These are phyloP conservation scores for Cardinalis cardinalis DNA, from an alignment of 2,113 vertebrate genomes.

Conservation along the genomic window DNA sequence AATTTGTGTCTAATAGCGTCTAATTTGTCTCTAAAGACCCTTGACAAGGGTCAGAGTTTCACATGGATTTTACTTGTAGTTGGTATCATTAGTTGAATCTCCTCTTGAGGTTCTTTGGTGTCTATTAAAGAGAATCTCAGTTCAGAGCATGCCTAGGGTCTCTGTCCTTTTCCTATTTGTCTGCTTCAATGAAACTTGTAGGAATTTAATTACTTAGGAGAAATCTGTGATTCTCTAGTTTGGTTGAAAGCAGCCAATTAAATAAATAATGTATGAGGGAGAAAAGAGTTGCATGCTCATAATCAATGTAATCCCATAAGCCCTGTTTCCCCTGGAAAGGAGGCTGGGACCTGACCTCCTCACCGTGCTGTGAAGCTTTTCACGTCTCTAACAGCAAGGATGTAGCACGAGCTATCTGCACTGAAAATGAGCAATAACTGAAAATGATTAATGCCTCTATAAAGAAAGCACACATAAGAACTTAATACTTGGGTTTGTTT, in stretches of 20 bases:
- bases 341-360: background rate
- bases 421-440: background rate
- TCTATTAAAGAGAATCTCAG: background rate
- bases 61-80: background rate
- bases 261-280: slow-evolving; percentile 33
- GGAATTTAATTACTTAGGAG: background rate
- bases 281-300: background rate
- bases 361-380: background rate
- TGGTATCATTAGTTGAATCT: background rate
- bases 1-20: background rate
- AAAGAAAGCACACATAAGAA: background rate
- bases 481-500: background rate
- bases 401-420: background rate
- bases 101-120: background rate
- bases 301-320: background rate
- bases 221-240: background rate
- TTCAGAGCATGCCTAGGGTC: background rate
- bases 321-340: background rate
- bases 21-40: background rate
- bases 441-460: background rate
- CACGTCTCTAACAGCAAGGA: background rate
- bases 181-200: background rate
- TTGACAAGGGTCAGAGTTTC: background rate
- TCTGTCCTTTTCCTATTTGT: slow-evolving; percentile 1
- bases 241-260: slow-evolving; percentile 5